Evolutionary conservation across 2,888 invertebrate species (phyloP).

Genomic region (Diarsia rubi): DNA sequence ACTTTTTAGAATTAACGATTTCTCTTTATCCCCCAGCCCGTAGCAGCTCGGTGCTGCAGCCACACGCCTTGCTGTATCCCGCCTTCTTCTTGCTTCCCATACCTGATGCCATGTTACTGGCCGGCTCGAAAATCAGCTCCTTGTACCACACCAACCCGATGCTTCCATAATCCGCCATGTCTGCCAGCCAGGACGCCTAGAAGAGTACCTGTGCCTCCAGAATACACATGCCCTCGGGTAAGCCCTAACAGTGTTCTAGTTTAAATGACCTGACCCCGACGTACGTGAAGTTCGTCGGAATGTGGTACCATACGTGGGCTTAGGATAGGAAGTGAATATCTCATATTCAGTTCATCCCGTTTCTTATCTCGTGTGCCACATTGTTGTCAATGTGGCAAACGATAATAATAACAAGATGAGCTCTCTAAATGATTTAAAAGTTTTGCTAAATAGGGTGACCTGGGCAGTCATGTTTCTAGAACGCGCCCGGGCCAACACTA

Average conservation of each 20-base stretch:
- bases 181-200: conserved; percentile 70
- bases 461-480: background rate
- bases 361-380: background rate
- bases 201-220: conserved; percentile 48
- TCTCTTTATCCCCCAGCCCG: conserved; percentile 72
- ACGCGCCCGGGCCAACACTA: background rate
- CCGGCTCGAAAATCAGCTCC: conserved; percentile 82
- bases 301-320: background rate
- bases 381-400: too few relatives aligned
- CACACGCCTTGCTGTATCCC: conserved; percentile 83
- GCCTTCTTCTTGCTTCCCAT: conserved; percentile 83
- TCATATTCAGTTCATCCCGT: background rate
- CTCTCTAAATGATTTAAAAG: background rate
- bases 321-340: too few relatives aligned
- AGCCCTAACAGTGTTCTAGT: conserved; percentile 36
- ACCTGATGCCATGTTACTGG: conserved; percentile 87
- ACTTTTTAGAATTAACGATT: background rate
- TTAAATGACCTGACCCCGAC: background rate
- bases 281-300: background rate
- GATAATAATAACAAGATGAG: background rate
- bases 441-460: background rate
- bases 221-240: conserved; percentile 74
- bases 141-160: conserved; percentile 78
- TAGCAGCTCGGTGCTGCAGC: conserved; percentile 79
- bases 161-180: conserved; percentile 88